Percentiles rank a stretch among this genome's conserved stretches.
Evolutionary conservation across 1,140 invertebrate species (phyloP).

Genomic region (Nylanderia fulva): DNA sequence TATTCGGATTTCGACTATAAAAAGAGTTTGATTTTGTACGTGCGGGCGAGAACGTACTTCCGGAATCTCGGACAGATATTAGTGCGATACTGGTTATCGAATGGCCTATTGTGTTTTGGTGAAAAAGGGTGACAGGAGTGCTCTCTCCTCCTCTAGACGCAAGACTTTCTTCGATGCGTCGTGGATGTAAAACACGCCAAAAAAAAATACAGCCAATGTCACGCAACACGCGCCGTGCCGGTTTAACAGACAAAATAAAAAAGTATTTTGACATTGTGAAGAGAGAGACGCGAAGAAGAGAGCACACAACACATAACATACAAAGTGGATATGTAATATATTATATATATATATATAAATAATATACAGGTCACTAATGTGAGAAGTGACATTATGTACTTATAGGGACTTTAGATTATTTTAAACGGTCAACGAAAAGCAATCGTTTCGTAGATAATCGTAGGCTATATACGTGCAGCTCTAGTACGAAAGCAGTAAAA

Average conservation of each 20-base stretch:
- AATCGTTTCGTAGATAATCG: slow-evolving; percentile 72
- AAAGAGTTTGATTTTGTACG: neutral
- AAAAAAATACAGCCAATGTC: too few species aligned
- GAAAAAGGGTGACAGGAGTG: slow-evolving; percentile 1
- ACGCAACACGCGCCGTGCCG: neutral
- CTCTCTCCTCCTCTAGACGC: slow-evolving; percentile 38
- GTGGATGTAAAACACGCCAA: neutral
- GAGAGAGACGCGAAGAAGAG: slow-evolving; percentile 8
- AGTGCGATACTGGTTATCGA: slow-evolving; percentile 20
- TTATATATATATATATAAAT: slow-evolving; percentile 37
- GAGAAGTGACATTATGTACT: slow-evolving; percentile 33
- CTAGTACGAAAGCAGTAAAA: slow-evolving; percentile 10
- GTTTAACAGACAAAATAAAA: slow-evolving; percentile 33
- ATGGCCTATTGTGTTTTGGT: slow-evolving; percentile 65
- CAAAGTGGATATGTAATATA: slow-evolving; percentile 60
- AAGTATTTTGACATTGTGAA: slow-evolving; percentile 65
- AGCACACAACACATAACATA: slow-evolving; percentile 14
- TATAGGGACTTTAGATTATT: slow-evolving; percentile 68
- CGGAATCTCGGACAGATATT: slow-evolving; percentile 5
- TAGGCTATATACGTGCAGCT: slow-evolving; percentile 60
- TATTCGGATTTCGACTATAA: neutral
- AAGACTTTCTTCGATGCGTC: neutral
- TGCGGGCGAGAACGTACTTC: neutral
- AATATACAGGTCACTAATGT: slow-evolving; percentile 7
- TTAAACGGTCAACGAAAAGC: slow-evolving; percentile 78